Evolutionary conservation across 2,113 vertebrate species (phyloP).

Genomic region (Amblyopsis rosae): DNA sequence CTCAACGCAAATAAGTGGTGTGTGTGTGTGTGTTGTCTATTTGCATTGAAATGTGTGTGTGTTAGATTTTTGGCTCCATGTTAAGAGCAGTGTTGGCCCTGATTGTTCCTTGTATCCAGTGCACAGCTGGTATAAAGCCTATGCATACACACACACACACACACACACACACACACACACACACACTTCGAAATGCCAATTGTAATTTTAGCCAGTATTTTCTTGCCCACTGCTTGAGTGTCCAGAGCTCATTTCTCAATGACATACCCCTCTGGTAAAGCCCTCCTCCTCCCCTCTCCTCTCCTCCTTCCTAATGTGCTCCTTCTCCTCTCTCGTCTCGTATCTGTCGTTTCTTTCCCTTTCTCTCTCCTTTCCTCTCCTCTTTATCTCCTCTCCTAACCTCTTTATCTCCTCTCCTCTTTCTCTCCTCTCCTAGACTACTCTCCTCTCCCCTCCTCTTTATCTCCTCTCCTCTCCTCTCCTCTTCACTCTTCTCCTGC

Average conservation of each 20-base stretch:
- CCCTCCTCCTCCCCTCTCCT: slow-evolving; percentile 1
- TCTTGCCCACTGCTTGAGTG: slow-evolving; percentile 43
- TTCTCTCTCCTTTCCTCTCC: background rate
- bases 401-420: background rate
- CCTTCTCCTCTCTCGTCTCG: background rate
- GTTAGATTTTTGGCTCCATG: slow-evolving; percentile 44
- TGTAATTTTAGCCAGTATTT: slow-evolving; percentile 18
- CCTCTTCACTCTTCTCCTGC: background rate
- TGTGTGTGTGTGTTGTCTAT: slow-evolving; percentile 1
- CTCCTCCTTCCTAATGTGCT: slow-evolving; percentile 6
- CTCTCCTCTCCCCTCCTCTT: background rate
- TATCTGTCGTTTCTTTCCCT: slow-evolving; percentile 18
- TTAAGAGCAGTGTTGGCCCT: slow-evolving; percentile 55
- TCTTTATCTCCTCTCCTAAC: background rate
- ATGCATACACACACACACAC: slow-evolving; percentile 16
- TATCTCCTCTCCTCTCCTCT: background rate
- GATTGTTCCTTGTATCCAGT: slow-evolving; percentile 44
- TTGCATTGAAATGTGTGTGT: background rate
- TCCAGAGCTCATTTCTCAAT: slow-evolving; percentile 19
- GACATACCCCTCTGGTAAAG: slow-evolving; percentile 12
- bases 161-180: slow-evolving; percentile 16
- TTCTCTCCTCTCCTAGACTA: too few species aligned
- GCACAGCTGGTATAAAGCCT: slow-evolving; percentile 50
- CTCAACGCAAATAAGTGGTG: background rate
- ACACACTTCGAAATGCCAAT: slow-evolving; percentile 37